Percentiles rank a stretch among this genome's conserved stretches.
These are phyloP conservation scores for Cebus imitator DNA, from an alignment of 2,113 vertebrate genomes.

Conservation along the genomic window DNA sequence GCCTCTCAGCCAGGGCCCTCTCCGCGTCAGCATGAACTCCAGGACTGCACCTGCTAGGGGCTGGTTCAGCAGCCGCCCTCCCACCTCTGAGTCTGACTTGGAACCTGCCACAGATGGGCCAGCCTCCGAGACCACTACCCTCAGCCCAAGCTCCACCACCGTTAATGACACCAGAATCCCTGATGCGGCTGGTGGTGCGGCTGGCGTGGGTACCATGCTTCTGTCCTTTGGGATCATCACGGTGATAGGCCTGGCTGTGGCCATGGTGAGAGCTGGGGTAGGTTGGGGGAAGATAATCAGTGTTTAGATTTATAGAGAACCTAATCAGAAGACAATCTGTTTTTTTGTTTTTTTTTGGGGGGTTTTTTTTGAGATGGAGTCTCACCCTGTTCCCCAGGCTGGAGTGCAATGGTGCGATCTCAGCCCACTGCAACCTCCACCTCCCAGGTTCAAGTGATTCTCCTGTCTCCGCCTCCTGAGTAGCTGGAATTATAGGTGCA, in stretches of 20 bases:
- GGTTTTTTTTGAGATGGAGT: too few species aligned
- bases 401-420: too few species aligned
- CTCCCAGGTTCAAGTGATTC: too few species aligned
- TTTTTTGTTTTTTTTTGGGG: too few species aligned
- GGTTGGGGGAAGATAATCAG: background rate
- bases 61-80: slow-evolving; percentile 70
- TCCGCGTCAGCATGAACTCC: slow-evolving; percentile 79
- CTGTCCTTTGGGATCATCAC: slow-evolving; percentile 96
- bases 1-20: slow-evolving; percentile 17
- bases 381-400: too few species aligned
- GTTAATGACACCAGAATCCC: slow-evolving; percentile 92
- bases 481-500: too few species aligned
- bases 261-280: slow-evolving; percentile 88
- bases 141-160: slow-evolving; percentile 88
- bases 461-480: too few species aligned
- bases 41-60: slow-evolving; percentile 73
- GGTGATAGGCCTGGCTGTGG: slow-evolving; percentile 93
- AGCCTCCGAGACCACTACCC: slow-evolving; percentile 82
- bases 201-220: slow-evolving; percentile 91
- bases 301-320: background rate
- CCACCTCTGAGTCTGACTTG: slow-evolving; percentile 62
- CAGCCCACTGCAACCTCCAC: too few species aligned
- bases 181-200: slow-evolving; percentile 80
- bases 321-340: background rate
- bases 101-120: slow-evolving; percentile 75